Conservation (phyloP, 1,140 invertebrate genomes). For the Choristoneura fumiferana region DNA sequence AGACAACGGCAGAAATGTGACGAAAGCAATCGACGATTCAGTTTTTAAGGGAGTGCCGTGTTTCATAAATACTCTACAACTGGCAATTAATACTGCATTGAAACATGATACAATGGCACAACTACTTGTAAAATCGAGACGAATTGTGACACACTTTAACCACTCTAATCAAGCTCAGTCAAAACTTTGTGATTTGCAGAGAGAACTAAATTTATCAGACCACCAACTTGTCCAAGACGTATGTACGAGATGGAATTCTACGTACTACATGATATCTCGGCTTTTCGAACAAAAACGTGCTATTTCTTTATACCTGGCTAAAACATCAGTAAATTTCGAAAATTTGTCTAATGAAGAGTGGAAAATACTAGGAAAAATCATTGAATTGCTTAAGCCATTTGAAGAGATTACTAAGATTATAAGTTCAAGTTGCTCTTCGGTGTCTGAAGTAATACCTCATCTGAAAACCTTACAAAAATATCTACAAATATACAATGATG, state of each 20-base stretch:
- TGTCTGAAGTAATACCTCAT: constrained; percentile 39
- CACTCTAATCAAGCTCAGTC: constrained; percentile 5
- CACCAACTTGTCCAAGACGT: constrained; percentile 14
- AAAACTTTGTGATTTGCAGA: neutral
- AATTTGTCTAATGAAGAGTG: constrained; percentile 29
- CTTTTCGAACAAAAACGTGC: constrained; percentile 44
- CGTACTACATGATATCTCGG: no score
- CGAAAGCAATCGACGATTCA: constrained; percentile 26
- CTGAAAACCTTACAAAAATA: constrained; percentile 33
- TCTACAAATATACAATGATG: no score
- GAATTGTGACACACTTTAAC: constrained; percentile 18
- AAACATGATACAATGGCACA: neutral
- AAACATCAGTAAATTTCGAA: constrained; percentile 33
- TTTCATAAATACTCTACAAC: constrained; percentile 26
- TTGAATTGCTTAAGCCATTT: constrained; percentile 36
- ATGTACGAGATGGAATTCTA: constrained; percentile 18
- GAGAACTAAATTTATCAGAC: constrained; percentile 2
- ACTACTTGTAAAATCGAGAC: neutral
- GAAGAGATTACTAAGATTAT: constrained; percentile 41
- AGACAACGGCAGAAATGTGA: constrained; percentile 24
- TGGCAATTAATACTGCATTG: constrained; percentile 17
- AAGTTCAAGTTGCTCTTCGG: constrained; percentile 32
- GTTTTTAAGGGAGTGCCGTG: constrained; percentile 17
- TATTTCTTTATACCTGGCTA: constrained; percentile 39
- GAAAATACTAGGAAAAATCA: constrained; percentile 30